Evolutionary conservation across 2,888 invertebrate genomes (phyloP).

Genomic region (Ormyrus nitidulus): DNA sequence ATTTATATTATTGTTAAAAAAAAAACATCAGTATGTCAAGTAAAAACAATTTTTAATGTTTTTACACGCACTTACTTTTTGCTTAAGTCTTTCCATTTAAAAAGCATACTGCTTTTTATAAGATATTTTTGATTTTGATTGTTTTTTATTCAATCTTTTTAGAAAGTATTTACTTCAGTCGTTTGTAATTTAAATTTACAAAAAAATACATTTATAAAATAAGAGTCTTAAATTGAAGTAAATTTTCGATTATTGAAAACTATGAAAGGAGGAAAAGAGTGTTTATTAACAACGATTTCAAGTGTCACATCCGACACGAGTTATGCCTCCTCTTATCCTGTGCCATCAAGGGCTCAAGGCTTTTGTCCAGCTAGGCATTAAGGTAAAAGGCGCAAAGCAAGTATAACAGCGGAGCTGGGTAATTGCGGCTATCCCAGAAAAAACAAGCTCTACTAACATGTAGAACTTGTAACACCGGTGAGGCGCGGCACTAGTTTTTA

Average conservation of each 20-base stretch:
- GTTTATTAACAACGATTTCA: too few relatives aligned
- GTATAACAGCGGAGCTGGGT: too few relatives aligned
- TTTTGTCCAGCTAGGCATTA: too few relatives aligned
- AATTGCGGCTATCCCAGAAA: too few relatives aligned
- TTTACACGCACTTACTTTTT: constrained; percentile 17
- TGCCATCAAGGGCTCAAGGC: too few relatives aligned
- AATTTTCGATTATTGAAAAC: constrained; percentile 38
- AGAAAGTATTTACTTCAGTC: constrained; percentile 48
- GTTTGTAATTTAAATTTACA: constrained; percentile 47
- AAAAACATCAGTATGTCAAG: constrained; percentile 25
- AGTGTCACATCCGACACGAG: too few relatives aligned
- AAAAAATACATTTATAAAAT: constrained; percentile 37
- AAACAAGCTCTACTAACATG: too few relatives aligned
- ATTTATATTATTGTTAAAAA: constrained; percentile 36
- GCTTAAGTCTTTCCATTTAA: constrained; percentile 13
- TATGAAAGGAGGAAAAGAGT: constrained; percentile 18
- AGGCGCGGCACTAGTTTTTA: too few relatives aligned
- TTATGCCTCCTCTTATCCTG: too few relatives aligned
- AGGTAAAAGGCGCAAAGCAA: too few relatives aligned
- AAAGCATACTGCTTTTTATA: constrained; percentile 40
- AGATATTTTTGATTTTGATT: constrained; percentile 44
- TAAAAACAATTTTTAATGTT: constrained; percentile 30
- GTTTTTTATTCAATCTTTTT: constrained; percentile 38
- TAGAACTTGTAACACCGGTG: too few relatives aligned
- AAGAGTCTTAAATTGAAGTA: constrained; percentile 34